phyloP scores from a whole-genome alignment of 2,888 invertebrate species.

The Stenichneumon culpator region DNA sequence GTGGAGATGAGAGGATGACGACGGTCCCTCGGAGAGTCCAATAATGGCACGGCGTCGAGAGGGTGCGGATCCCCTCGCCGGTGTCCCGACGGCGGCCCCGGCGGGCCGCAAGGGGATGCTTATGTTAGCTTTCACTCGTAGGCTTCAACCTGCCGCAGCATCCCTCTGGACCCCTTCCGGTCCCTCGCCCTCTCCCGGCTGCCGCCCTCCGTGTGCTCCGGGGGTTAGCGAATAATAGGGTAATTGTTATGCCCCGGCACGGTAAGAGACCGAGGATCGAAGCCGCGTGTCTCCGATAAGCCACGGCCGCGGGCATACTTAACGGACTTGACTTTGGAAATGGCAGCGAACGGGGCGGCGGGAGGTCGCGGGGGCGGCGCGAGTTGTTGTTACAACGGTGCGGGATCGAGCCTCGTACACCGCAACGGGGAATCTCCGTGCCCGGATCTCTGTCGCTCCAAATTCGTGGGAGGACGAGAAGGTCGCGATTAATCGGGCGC shows the following conservation, averaged over 20 bases:
- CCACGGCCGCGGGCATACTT: constrained; percentile 83
- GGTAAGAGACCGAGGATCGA: constrained; percentile 82
- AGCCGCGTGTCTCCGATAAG: constrained; percentile 84
- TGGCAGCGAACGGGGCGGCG: constrained; percentile 58
- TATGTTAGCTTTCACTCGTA: constrained; percentile 53
- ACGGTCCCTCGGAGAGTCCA: constrained; percentile 40
- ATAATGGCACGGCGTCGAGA: constrained; percentile 49
- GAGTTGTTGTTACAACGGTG: not conserved
- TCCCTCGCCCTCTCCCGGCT: constrained; percentile 46
- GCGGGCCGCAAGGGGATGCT: constrained; percentile 42
- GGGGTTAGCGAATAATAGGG: constrained; percentile 80
- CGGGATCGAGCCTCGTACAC: not conserved
- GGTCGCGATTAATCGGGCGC: not conserved
- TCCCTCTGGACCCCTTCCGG: constrained; percentile 20
- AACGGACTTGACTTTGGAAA: constrained; percentile 81
- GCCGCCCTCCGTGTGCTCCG: constrained; percentile 70
- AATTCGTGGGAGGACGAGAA: not conserved
- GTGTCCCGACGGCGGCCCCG: not conserved
- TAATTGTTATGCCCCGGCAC: constrained; percentile 85
- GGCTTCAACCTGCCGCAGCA: constrained; percentile 52
- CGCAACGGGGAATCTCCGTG: not conserved
- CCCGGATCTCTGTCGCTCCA: not conserved
- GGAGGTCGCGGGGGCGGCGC: not conserved
- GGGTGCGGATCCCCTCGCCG: constrained; percentile 39
- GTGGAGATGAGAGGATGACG: constrained; percentile 43